A percentile compares a stretch with the other conserved stretches of the same genome.
Evolutionary conservation across 2,113 vertebrate species (phyloP).

Genomic region (Tachycineta bicolor): DNA sequence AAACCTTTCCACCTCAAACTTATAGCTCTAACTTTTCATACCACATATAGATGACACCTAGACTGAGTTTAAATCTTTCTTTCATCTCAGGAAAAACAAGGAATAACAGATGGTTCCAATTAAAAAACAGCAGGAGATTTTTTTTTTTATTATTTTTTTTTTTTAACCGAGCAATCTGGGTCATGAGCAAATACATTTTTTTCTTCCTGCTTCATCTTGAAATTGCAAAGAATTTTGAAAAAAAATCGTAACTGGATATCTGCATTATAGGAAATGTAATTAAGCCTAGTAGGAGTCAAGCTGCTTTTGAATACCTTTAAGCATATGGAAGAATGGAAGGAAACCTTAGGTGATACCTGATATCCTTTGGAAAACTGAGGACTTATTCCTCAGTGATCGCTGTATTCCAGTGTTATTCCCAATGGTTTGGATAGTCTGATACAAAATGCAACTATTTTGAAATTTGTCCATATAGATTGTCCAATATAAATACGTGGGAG

Average conservation of each 20-base stretch:
- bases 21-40: background rate
- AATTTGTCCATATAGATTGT: background rate
- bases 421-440: background rate
- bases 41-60: background rate
- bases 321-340: background rate
- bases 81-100: slow-evolving; percentile 10
- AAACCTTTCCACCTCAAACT: background rate
- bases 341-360: background rate
- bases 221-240: slow-evolving; percentile 1
- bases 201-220: background rate
- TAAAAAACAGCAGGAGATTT: slow-evolving; percentile 45
- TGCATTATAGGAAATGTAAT: background rate
- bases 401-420: background rate
- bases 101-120: slow-evolving; percentile 66
- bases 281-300: background rate
- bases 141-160: background rate
- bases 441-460: background rate
- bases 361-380: background rate
- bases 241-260: background rate
- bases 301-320: background rate
- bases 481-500: background rate
- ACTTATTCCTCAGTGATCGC: background rate
- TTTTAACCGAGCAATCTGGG: background rate
- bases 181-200: background rate
- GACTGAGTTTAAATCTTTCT: slow-evolving; percentile 4